Evolutionary conservation across 2,888 invertebrate species (phyloP), one percentile per base, ranked within the genome.

Genomic region (Formica aserva): DNA sequence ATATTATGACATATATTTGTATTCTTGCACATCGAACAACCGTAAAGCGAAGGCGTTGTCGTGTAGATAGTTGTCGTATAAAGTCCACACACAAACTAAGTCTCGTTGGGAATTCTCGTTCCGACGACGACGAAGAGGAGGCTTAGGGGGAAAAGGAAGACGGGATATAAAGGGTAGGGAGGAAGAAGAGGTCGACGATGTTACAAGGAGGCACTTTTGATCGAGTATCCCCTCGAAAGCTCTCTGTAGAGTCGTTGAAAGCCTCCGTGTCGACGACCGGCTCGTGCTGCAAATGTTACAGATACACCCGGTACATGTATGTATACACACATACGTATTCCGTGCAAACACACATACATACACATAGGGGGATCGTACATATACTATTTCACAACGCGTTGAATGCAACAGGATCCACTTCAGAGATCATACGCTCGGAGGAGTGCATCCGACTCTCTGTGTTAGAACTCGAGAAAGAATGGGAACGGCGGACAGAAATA

Each of bases 201-300:
- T 89, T 89, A 91, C 89, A 90, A 92, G 92, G 89, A 88, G 92
- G 87, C 85, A 91, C 92, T 93, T 92, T 93, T 92, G 90, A 92
- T 92, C 90, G 91, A 92, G 93, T 90, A 89, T 90, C 91, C 89
- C 89, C 90, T 91, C 87, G 90, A 92, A 91, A 91, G 91, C 91
- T 75, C 89, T 84, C 87, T 87, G 83, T 82, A 83, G 48, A 76
- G 88, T 88, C 84, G 89, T 89, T 89, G 90, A 92, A 91, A 91
- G 88, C 89, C 87, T 88, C 89, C 85, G 87, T 89, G 81, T 22
- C 86, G 82, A 76, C 84, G 66, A 85, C 83, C 72, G 75, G 3
- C 48, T 71, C 57, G 38, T 67, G 52, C 71, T 48, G 26, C 60
- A 45, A 80, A 81, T 75, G 65, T 84, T 83, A 22, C 26, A 60